Base-by-base conservation (phyloP, 1,140 invertebrate species). In the Cydia pomonella region DNA sequence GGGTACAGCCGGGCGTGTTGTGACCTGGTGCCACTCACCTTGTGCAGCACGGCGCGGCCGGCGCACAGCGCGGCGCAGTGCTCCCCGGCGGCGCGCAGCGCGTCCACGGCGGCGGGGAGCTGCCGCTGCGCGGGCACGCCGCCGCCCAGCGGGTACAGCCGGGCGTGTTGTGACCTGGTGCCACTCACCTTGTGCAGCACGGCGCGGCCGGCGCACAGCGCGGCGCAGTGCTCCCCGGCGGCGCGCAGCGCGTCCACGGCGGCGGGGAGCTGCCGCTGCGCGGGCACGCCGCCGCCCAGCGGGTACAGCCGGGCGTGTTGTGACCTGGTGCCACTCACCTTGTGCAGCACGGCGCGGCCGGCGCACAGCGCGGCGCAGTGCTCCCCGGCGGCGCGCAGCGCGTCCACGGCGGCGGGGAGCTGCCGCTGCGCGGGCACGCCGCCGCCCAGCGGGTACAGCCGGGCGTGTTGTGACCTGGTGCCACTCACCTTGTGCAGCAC, bases 1-100 rank as follows among this genome's bases (percentile, higher is more conserved):
- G 96, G 95, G 93, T 98, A 99, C 93, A 98, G 98, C 96, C 98
- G 98, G 1, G 97, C 97, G 79, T 97, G 95, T n/a, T n/a, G n/a
- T n/a, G n/a, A n/a, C n/a, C n/a, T n/a, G n/a, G n/a, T n/a, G n/a
- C n/a, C n/a, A n/a, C n/a, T n/a, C n/a, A n/a, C n/a, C n/a, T n/a
- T n/a, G n/a, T n/a, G 98, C 18, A 99, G 92, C 85, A 98, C 96
- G 29, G 99, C 93, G 92, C 97, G 97, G 7, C 97, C 97, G 80
- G 97, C 96, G 91, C 96, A 98, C 23, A 97, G 84, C 0, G 96
- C 97, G 13, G 98, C 97, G 73, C 96, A 97, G 93, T 98, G 98
- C 80, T 96, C 95, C n/a, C 95, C 95, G 91, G 97, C 98, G 9
- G 98, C 89, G 77, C 94, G 94, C 76, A 99, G 94, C 71, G 94